Evolutionary conservation across 2,113 vertebrate genomes (phyloP).

Genomic region (Columba janthina): DNA sequence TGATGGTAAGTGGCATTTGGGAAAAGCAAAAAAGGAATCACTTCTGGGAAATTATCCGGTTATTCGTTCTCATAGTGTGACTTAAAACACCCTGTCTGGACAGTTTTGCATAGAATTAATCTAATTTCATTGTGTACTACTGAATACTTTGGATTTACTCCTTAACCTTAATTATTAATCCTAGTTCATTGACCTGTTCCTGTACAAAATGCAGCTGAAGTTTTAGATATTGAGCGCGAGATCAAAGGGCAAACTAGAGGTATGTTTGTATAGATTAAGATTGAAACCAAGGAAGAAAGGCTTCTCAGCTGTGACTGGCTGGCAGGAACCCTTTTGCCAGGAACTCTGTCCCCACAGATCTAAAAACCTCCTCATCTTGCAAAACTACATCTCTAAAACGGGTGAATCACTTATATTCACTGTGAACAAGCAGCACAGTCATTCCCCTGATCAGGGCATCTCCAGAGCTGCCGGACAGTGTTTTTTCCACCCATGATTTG

Average conservation of each 20-base stretch:
- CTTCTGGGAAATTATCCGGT: background rate
- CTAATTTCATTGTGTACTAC: conserved; percentile 46
- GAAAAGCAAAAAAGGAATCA: background rate
- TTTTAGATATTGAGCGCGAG: background rate
- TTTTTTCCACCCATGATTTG: accelerated
- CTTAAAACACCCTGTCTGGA: background rate
- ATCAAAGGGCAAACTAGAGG: background rate
- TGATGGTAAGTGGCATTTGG: background rate
- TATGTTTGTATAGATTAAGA: conserved; percentile 17
- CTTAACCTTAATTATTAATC: conserved; percentile 11
- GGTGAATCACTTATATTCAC: background rate
- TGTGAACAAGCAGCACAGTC: accelerated
- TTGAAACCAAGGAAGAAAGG: background rate
- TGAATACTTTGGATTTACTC: conserved; percentile 46
- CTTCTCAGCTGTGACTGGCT: conserved; percentile 46
- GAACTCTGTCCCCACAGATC: background rate
- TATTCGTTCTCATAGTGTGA: background rate
- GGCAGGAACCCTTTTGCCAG: background rate
- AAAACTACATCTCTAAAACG: conserved; percentile 42
- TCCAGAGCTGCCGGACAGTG: background rate
- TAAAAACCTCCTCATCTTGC: conserved; percentile 34
- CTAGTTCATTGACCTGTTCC: conserved; percentile 15
- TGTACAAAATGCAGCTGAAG: conserved; percentile 21
- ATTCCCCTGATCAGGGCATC: background rate
- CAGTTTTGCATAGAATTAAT: conserved; percentile 43